These are phyloP conservation scores for Coelinius sp. DNA, from an alignment of 2,888 invertebrate genomes.

Conservation along the genomic window DNA sequence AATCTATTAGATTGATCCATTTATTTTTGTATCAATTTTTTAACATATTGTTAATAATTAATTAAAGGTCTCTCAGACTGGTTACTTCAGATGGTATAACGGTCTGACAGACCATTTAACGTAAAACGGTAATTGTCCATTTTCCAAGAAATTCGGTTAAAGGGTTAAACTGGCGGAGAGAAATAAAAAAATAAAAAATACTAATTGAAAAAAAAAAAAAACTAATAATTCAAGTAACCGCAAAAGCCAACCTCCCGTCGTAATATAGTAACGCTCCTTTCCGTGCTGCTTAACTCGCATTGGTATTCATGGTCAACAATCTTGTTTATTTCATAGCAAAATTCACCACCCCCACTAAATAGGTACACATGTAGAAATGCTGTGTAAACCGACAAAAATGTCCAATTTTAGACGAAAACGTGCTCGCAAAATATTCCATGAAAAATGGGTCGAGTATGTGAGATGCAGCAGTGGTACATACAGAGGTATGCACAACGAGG, in stretches of 20 bases:
- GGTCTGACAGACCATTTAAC: too few relatives aligned
- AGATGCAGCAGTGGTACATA: slow-evolving; percentile 2
- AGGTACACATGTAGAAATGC: neutral
- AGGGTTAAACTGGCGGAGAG: slow-evolving; percentile 3
- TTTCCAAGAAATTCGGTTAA: neutral
- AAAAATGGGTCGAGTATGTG: slow-evolving; percentile 28
- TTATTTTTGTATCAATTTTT: neutral
- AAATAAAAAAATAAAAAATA: neutral
- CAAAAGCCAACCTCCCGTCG: slow-evolving; percentile 52
- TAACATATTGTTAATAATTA: neutral
- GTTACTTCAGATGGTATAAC: too few relatives aligned
- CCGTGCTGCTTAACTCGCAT: slow-evolving; percentile 47
- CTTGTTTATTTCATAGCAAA: slow-evolving; percentile 3
- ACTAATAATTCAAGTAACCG: slow-evolving; percentile 37
- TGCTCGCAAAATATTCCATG: slow-evolving; percentile 2
- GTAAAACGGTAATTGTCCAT: too few relatives aligned
- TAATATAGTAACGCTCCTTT: slow-evolving; percentile 47
- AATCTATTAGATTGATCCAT: slow-evolving; percentile 39
- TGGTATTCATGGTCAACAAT: slow-evolving; percentile 50
- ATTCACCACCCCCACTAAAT: neutral
- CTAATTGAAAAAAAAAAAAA: slow-evolving; percentile 43
- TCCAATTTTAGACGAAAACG: slow-evolving; percentile 29
- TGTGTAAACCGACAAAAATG: slow-evolving; percentile 1
- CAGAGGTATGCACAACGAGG: neutral
- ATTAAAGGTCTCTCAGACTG: neutral